These are phyloP conservation scores for Heliconius erato DNA, from an alignment of 2,888 invertebrate genomes.

Conservation along the genomic window DNA sequence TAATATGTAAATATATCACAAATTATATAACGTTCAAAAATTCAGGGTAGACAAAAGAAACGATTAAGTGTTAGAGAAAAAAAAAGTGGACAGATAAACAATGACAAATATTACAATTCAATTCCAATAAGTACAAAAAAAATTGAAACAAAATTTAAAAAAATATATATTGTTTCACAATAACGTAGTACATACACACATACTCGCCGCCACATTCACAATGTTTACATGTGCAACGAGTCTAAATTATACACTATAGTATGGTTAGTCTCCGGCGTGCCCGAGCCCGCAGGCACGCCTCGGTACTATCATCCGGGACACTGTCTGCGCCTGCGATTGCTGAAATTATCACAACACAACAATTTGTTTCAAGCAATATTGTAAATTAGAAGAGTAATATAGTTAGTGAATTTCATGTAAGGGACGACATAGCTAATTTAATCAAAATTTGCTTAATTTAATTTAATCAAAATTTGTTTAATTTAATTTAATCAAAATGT, in stretches of 20 bases:
- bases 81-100: no score
- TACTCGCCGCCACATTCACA: not conserved
- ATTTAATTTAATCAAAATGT: no score
- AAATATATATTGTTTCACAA: not conserved
- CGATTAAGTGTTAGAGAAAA: no score
- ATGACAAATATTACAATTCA: no score
- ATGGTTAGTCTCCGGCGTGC: not conserved
- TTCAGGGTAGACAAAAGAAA: no score
- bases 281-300: conserved; percentile 19
- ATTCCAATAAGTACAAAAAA: not conserved
- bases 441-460: no score
- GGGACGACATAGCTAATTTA: not conserved
- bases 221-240: not conserved
- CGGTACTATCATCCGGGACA: conserved; percentile 1
- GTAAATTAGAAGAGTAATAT: not conserved
- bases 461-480: no score
- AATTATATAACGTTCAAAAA: no score
- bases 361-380: not conserved
- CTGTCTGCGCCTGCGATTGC: conserved; percentile 9
- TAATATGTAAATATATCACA: no score
- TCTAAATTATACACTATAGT: not conserved
- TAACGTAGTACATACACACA: not conserved
- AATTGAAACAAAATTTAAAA: not conserved
- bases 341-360: conserved; percentile 13
- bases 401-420: not conserved